Evolutionary conservation across 2,797 vertebrate genomes (phyloP), one percentile per base, ranked within the genome.

Genomic region (Mastacembelus armatus): DNA sequence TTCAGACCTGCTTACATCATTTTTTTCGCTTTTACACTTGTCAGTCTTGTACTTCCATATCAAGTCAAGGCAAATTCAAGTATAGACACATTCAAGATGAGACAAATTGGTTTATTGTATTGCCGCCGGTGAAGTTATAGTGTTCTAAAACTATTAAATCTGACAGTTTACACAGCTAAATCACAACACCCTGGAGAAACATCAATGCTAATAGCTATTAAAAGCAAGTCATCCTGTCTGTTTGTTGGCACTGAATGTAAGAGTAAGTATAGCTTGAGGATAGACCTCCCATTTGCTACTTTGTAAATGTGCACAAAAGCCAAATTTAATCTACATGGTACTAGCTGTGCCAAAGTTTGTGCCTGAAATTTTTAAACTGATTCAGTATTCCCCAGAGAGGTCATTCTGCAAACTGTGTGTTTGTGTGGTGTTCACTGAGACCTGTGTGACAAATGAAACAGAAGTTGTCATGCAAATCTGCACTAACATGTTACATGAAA

Each of bases 121-220:
- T 49, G 77, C 80, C 30, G 0, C 51, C 3, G 55, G 66, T 75
- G 56, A 24, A n/a, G n/a, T 76, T 68, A 66, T 22, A 24, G 1
- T 49, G 11, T 42, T 16, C 9, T 32, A 1, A 51, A 35, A 40
- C 43, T 5, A 71, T 75, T 77, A 74, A 74, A 73, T 74, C 49
- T 83, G 84, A 79, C 75, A 78, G 67, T 54, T 81, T 58, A 80
- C 65, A 66, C 0, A 4, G 48, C 7, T 38, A 16, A 44, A 55
- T 35, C 2, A 57, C 49, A 6, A 74, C 68, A 57, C 11, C 27
- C 38, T 76, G 55, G 49, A 57, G n/a, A 40, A 38, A 49, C 15
- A 66, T 69, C 26, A 56, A 56, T 24, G 30, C 21, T 24, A 16
- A 51, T 19, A 12, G 2, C 47, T 58, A 49, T 40, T 33, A 33